These are phyloP conservation scores for Mastomys natalensis DNA, from an alignment of 2,113 vertebrate species.

Conservation along the genomic window DNA sequence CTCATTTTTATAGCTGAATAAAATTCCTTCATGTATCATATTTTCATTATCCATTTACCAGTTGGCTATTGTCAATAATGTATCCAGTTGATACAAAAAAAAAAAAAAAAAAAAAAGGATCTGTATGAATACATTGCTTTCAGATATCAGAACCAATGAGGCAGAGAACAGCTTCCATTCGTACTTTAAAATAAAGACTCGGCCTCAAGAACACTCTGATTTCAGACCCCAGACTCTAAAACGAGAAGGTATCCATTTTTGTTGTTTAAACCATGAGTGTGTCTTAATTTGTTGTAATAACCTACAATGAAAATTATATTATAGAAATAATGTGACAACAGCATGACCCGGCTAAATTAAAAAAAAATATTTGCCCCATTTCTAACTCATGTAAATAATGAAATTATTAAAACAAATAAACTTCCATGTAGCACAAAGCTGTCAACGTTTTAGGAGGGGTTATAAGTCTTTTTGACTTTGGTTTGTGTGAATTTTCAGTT, in stretches of 20 bases:
- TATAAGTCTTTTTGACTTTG: background rate
- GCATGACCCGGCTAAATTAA: background rate
- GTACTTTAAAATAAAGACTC: background rate
- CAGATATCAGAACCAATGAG: background rate
- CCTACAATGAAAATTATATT: background rate
- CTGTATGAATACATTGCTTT: background rate
- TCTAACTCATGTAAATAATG: background rate
- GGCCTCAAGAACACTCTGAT: background rate
- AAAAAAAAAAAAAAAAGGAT: background rate
- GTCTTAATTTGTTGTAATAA: background rate
- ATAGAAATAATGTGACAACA: background rate
- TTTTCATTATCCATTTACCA: background rate
- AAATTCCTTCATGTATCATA: background rate
- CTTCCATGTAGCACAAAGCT: background rate
- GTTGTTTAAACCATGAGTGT: background rate
- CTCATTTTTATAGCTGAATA: background rate
- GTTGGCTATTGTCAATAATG: background rate
- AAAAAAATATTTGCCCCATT: too few relatives aligned
- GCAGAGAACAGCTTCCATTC: too few relatives aligned
- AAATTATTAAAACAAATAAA: background rate
- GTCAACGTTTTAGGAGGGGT: background rate
- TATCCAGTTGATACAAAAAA: background rate
- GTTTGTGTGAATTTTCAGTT: background rate
- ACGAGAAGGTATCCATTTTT: background rate
- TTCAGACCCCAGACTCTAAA: background rate